A percentile compares a stretch with the other conserved stretches of the same genome.
phyloP scores from a whole-genome alignment of 2,888 invertebrate species.

The Agrilus cyanescens region DNA sequence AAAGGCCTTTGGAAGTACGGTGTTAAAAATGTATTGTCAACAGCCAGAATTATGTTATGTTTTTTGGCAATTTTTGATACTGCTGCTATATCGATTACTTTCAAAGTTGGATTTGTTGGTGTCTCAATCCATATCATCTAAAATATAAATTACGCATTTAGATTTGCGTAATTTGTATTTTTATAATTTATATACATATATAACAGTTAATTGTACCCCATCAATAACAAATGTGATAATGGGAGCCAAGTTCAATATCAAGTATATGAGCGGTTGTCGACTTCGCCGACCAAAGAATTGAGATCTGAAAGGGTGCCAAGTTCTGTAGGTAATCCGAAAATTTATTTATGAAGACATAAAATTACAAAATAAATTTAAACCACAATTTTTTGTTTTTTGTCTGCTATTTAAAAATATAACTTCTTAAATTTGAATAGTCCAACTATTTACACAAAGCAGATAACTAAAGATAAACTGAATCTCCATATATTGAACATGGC shows the following conservation, averaged over 20 bases:
- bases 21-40: conserved; percentile 20
- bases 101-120: conserved; percentile 80
- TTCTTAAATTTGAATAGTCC: no score
- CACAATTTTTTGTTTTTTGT: no score
- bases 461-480: no score
- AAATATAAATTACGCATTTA: conserved; percentile 18
- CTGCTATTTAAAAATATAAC: no score
- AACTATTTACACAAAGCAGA: no score
- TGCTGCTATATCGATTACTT: conserved; percentile 67
- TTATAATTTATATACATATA: background rate
- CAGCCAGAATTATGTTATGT: conserved; percentile 16
- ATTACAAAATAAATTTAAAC: no score
- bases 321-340: no score
- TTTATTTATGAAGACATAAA: no score
- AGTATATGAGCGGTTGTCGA: background rate
- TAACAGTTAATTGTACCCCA: background rate
- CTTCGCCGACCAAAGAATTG: no score
- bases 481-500: no score
- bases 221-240: conserved; percentile 15
- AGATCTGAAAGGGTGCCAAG: no score
- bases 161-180: background rate
- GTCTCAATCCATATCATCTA: conserved; percentile 82
- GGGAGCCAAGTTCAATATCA: no score
- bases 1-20: conserved; percentile 21
- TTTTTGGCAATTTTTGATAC: conserved; percentile 47